These are phyloP conservation scores for Valencia hispanica DNA, from an alignment of 2,797 vertebrate species.

Conservation along the genomic window DNA sequence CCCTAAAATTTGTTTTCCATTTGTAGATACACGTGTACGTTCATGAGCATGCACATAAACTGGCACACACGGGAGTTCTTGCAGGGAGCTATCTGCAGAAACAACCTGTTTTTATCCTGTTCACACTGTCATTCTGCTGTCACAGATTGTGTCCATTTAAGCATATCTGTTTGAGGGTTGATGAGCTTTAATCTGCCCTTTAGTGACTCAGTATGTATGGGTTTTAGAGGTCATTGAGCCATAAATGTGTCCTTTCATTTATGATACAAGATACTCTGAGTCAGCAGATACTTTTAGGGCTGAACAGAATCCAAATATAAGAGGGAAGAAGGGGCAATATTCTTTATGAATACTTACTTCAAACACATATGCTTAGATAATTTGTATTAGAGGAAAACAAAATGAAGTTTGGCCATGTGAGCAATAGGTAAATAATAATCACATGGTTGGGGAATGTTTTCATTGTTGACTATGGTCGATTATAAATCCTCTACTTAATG, in stretches of 20 bases:
- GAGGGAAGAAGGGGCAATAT: background rate
- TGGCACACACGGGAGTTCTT: constrained; percentile 14
- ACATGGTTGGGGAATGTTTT: background rate
- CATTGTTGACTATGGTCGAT: background rate
- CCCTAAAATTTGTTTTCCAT: background rate
- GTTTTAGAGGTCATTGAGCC: constrained; percentile 16
- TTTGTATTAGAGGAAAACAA: background rate
- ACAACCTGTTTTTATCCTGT: constrained; percentile 43
- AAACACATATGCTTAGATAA: background rate
- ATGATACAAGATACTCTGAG: constrained; percentile 18
- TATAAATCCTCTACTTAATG: background rate
- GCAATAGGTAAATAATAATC: background rate
- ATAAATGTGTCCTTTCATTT: constrained; percentile 1
- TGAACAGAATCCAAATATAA: background rate
- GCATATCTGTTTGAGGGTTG: constrained; percentile 10
- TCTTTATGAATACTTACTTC: background rate
- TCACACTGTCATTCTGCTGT: constrained; percentile 27
- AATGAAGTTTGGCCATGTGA: background rate
- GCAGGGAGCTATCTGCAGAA: constrained; percentile 37
- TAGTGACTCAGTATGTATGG: background rate
- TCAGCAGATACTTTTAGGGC: background rate
- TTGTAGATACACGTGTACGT: background rate
- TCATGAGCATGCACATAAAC: background rate
- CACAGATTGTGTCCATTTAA: constrained; percentile 19
- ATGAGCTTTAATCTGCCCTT: constrained; percentile 6